Percentiles rank a stretch among this genome's conserved stretches.
Conservation (phyloP, 2,888 invertebrate species). For the Diabrotica balteata region DNA sequence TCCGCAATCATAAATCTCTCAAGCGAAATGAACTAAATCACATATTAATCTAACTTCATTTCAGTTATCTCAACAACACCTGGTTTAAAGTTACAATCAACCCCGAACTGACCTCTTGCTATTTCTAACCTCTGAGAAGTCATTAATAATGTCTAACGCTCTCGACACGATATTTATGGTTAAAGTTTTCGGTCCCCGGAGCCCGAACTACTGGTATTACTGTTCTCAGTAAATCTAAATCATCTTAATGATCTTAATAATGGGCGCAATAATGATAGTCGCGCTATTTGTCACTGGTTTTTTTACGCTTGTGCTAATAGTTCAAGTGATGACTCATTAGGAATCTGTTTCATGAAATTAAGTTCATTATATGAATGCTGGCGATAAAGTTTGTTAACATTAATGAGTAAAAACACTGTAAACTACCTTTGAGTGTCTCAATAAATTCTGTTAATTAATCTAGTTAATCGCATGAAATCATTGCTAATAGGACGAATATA, state of each 20-base stretch:
- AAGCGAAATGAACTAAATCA: neutral
- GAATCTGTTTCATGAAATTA: no score
- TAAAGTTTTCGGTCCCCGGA: slow-evolving; percentile 30
- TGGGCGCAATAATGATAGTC: slow-evolving; percentile 28
- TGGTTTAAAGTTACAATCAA: slow-evolving; percentile 30
- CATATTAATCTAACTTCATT: slow-evolving; percentile 9
- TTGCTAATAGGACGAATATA: no score
- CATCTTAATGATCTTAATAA: slow-evolving; percentile 34
- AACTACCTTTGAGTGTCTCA: no score
- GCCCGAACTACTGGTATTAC: slow-evolving; percentile 30
- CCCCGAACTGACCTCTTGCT: slow-evolving; percentile 28
- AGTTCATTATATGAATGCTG: no score
- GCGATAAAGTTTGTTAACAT: no score
- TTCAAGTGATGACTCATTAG: neutral
- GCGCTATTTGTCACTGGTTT: slow-evolving; percentile 15
- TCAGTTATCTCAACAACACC: slow-evolving; percentile 27
- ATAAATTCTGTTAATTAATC: no score
- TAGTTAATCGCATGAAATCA: no score
- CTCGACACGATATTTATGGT: slow-evolving; percentile 31
- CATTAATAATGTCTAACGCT: slow-evolving; percentile 33
- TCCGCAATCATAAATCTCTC: neutral
- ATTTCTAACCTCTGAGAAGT: slow-evolving; percentile 31
- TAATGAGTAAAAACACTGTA: no score
- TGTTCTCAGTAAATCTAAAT: slow-evolving; percentile 34
- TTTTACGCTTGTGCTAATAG: neutral